These are phyloP conservation scores for Ophthalmolycus amberensis DNA, from an alignment of 2,113 vertebrate genomes.

Conservation along the genomic window DNA sequence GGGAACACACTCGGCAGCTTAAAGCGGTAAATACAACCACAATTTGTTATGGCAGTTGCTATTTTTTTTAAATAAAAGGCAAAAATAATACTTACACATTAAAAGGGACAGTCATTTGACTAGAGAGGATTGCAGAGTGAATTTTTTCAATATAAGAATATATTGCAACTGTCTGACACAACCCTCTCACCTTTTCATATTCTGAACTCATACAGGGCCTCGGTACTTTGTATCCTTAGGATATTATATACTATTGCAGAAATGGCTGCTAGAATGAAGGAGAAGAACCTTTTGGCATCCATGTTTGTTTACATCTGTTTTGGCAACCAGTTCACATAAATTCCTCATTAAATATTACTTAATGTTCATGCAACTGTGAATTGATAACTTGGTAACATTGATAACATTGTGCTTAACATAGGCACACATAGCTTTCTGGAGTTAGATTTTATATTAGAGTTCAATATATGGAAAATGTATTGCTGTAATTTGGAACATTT, in stretches of 20 bases:
- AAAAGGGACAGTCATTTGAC: conserved; percentile 40
- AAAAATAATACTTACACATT: conserved; percentile 44
- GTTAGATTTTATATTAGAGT: conserved; percentile 24
- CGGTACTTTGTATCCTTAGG: conserved; percentile 54
- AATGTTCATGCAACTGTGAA: conserved; percentile 62
- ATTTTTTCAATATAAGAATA: conserved; percentile 45
- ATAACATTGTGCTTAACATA: conserved; percentile 36
- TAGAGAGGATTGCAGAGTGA: conserved; percentile 10
- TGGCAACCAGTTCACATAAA: conserved; percentile 31
- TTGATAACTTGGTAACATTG: conserved; percentile 37
- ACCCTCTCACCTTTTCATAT: conserved; percentile 29
- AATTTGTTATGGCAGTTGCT: conserved; percentile 48
- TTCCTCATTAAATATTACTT: conserved; percentile 34
- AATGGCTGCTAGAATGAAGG: conserved; percentile 28
- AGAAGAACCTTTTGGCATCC: conserved; percentile 9
- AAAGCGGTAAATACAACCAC: conserved; percentile 47
- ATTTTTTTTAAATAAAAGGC: conserved; percentile 48
- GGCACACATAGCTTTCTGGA: conserved; percentile 24
- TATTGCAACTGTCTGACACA: conserved; percentile 31
- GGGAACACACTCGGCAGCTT: conserved; percentile 40
- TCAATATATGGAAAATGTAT: conserved; percentile 27
- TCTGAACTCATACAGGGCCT: conserved; percentile 60
- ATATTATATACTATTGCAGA: conserved; percentile 46
- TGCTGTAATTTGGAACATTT: conserved; percentile 34
- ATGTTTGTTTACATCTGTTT: conserved; percentile 33